A percentile compares a stretch with the other conserved stretches of the same genome.
Evolutionary conservation across 2,888 invertebrate genomes (phyloP).

Genomic region (Rotaria sp.): DNA sequence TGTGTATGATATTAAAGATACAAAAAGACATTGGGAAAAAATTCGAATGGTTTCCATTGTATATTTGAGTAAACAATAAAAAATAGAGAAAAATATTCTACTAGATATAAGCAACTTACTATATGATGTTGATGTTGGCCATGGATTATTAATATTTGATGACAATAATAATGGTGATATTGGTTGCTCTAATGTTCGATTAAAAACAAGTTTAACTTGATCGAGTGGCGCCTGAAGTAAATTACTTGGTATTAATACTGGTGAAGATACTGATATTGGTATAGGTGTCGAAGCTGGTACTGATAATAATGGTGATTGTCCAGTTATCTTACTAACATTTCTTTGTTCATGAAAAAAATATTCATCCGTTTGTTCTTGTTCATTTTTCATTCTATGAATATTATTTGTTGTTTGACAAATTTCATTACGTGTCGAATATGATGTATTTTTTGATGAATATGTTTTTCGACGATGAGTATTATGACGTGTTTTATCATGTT

Average conservation of each 20-base stretch:
- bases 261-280: background rate
- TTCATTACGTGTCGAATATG: background rate
- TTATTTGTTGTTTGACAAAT: background rate
- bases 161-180: background rate
- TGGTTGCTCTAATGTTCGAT: background rate
- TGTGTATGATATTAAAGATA: too few species aligned
- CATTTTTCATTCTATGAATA: background rate
- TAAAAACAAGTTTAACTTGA: background rate
- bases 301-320: background rate
- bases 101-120: background rate
- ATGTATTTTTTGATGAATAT: background rate
- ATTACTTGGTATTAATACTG: background rate
- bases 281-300: background rate
- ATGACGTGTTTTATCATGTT: background rate
- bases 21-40: too few species aligned
- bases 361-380: background rate
- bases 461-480: background rate
- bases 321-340: background rate
- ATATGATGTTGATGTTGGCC: background rate
- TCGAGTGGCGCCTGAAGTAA: background rate
- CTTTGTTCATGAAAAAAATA: background rate
- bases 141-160: background rate
- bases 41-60: too few species aligned
- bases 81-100: too few species aligned
- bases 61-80: too few species aligned